Evolutionary conservation across 2,888 invertebrate genomes (phyloP), one percentile per base, ranked within the genome.

Genomic region (Athrips mouffetella): DNA sequence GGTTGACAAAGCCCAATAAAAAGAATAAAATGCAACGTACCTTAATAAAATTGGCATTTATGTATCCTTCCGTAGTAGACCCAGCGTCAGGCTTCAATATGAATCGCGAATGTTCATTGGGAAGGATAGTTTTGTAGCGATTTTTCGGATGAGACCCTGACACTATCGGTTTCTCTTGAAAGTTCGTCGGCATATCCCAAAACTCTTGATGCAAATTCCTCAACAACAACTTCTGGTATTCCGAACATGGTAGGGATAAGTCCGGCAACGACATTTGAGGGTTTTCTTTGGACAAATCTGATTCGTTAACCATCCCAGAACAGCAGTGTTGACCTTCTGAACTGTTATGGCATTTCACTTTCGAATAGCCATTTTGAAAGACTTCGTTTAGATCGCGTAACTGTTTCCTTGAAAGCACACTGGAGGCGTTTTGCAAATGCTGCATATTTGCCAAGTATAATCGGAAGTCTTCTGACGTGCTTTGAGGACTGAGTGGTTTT

Each of bases 11-110:
- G n/a, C n/a, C n/a, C n/a, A n/a, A n/a, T 25, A 25, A 25, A 25
- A 25, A 7, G 4, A 25, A 25, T 25, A 25, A 25, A 25, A 25
- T 6, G 25, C 11, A 10, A 15, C 69, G 81, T 68, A 96, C 96
- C 91, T 95, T 93, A 60, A 98, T 95, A 76, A 94, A 97, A 88
- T 98, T 98, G 62, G 98, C 98, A 87, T 98, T 98, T 50, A 98
- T 96, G 72, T 98, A 98, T 51, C 92, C 92, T 71, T 94, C 94
- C 4, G 90, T 79, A 31, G 80, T 74, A 52, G 77, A 76, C 13
- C 90, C 90, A n/a, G 61, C 57, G 2, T 82, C 88, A 1, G 73
- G 62, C n/a, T 82, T 76, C 58, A 97, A 76, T 37, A 93, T 90
- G 15, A 98, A 96, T 59, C 97, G 89, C 2, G 96, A 95, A 63